Evolutionary conservation across 2,113 vertebrate genomes (phyloP), one percentile per base, ranked within the genome.

Genomic region (Lepus europaeus): DNA sequence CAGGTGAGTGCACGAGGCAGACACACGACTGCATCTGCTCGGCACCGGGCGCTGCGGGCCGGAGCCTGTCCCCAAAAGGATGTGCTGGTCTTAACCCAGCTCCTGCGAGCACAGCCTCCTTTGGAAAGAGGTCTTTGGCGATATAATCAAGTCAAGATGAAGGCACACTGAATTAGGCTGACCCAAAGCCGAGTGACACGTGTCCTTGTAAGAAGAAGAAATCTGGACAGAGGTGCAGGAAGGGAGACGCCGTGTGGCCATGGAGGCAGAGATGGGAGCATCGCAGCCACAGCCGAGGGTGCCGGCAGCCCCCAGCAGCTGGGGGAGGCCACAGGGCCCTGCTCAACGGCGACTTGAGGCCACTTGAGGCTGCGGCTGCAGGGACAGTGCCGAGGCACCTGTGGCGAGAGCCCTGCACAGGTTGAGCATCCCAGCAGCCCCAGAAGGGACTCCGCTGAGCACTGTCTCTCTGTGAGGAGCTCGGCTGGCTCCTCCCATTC

Each of bases 271-370:
- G 33, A 8, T 13, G 20, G 63, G 49, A 59, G 33, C 1, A 49
- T 23, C 0, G 1, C 0, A 1, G 1, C 64, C 45, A 22, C 11
- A 1, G 0, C 4, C 25, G 12, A 59, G n/a, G 22, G 14, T 1
- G 1, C 6, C n/a, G 6, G 7, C 20, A 9, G 20, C 22, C 20
- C 19, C 70, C 33, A 36, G 70, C 20, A 13, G 70, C 31, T n/a
- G 77, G 0, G 13, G 29, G 77, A 13, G 31, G 53, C 1, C 9
- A 45, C 45, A 45, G 45, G 45, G 45, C 45, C 7, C 45, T 45
- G 45, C 45, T 45, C 7, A 45, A 45, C 45, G 45, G 7, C 45
- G 45, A 45, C 45, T 7, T 9, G 45, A 45, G 45, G 45, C 45
- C 7, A 45, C 45, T 7, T 45, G 45, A 45, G 45, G 45, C 45